Percentiles rank a stretch among this genome's conserved stretches.
phyloP scores from a whole-genome alignment of 2,888 invertebrate genomes.

The Unio pictorum region DNA sequence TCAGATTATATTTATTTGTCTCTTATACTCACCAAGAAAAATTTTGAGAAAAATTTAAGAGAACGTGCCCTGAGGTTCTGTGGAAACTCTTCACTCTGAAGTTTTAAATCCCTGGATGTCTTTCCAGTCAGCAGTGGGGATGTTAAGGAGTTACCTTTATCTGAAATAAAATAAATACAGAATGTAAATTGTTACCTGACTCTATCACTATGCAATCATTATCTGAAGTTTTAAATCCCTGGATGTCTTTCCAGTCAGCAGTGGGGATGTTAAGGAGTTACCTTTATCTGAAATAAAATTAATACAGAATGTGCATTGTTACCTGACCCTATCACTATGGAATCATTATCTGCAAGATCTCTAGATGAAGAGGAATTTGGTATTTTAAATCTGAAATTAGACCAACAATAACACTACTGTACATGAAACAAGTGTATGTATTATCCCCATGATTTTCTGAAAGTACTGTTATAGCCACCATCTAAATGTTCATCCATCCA shows the following conservation, averaged over 20 bases:
- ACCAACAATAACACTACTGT: too few relatives aligned
- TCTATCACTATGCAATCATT: background rate
- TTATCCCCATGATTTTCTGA: too few relatives aligned
- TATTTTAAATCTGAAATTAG: too few relatives aligned
- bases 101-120: conserved; percentile 54
- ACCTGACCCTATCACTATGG: too few relatives aligned
- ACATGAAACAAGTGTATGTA: too few relatives aligned
- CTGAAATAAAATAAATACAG: too few relatives aligned
- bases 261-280: conserved; percentile 25
- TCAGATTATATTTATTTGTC: background rate
- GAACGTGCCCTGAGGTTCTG: conserved; percentile 26
- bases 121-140: conserved; percentile 57
- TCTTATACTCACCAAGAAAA: conserved; percentile 57
- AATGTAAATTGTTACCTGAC: too few relatives aligned
- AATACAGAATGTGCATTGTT: too few relatives aligned
- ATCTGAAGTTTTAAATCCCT: conserved; percentile 46
- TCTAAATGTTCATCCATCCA: too few relatives aligned
- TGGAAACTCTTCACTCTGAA: conserved; percentile 42
- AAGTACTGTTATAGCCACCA: too few relatives aligned
- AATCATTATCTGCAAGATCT: background rate
- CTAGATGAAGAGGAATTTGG: background rate
- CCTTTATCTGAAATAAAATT: too few relatives aligned
- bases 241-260: conserved; percentile 59
- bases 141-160: conserved; percentile 3
- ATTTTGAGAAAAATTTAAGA: conserved; percentile 59